Evolutionary conservation across 1,140 invertebrate species (phyloP), one percentile per base, ranked within the genome.

Genomic region (Nephila pilipes): DNA sequence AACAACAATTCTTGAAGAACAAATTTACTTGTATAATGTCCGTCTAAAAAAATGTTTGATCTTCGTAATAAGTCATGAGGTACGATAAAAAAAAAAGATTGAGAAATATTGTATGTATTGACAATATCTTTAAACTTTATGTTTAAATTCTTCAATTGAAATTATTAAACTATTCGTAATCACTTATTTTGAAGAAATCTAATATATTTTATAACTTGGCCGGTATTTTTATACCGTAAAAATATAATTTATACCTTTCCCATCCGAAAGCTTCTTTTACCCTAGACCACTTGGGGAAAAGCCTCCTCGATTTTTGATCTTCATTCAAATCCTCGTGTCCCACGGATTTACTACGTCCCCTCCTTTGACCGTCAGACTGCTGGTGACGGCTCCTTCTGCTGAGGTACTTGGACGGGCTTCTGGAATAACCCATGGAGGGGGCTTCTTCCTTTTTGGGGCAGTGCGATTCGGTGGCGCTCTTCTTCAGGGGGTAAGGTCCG

Each of bases 191-290:
- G 16, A 29, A 75, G 8, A 29, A 4, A 36, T 75, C 29, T 75
- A 0, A 29, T 1, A 36, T n/a, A n/a, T 36, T 14, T 32, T 36
- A 75, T 75, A n/a, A 29, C 12, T 46, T 46, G 60, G n/a, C n/a
- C 6, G 4, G 0, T 16, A 6, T 25, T 10, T 22, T 25, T 2
- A 10, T 5, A 65, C 12, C 5, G 20, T 65, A n/a, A 65, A 22
- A 65, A 63, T n/a, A n/a, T 63, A 63, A 25, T 65, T 65, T 25
- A 25, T 25, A 90, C 89, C 90, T 94, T 63, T 94, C 93, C 90
- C 90, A 94, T 14, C 90, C 90, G 36, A 94, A 93, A 14, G 93
- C 93, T 55, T 94, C 93, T 87, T 94, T 94, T 10, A 94, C 90
- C 38, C 87, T 89, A 20, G 90, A 94, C 93, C 93, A 94, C 58